Evolutionary conservation across 2,888 invertebrate genomes (phyloP), one percentile per base, ranked within the genome.

Genomic region (Leptinotarsa rubiginosa): DNA sequence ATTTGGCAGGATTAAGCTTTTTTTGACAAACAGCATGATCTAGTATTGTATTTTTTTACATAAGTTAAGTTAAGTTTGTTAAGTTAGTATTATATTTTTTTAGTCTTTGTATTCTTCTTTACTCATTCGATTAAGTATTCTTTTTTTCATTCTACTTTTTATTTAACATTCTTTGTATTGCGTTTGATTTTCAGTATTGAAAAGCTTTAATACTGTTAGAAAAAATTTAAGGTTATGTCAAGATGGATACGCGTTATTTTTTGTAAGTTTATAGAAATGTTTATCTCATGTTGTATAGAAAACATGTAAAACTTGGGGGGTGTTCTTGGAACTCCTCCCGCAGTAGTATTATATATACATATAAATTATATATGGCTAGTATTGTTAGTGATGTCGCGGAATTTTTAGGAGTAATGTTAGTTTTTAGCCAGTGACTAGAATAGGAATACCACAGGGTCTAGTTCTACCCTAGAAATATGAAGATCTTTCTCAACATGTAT

Each of bases 401-500:
- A 81, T 84, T 83, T 83, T 82, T 86, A 86, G 84, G 81, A 64
- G 65, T 84, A 84, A 81, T 77, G 76, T 82, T 83, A 87, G 86
- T 83, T 83, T 78, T 82, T 87, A 87, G 86, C 85, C 86, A 87
- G 86, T 86, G 86, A 85, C 83, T 86, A 87, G 86, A 84, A 81
- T 88, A 87, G 87, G 87, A 85, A 86, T 86, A 84, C 84, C 84
- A 88, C 88, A 88, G 88, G 88, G 88, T 88, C 85, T 87, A 87
- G 87, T 83, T 87, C 86, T 87, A 87, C 87, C 88, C 88, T 87
- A 86, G 83, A 86, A 84, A 83, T 84, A 83, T 83, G 83, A 80
- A 83, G 81, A 80, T 81, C 73, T 81, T 81, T 83, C 80, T 81
- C 79, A 69, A 69, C 67, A 72, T 76, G 70, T 76, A 73, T 78